A percentile compares a stretch with the other conserved stretches of the same genome.
phyloP scores from a whole-genome alignment of 2,888 invertebrate genomes.

The Hirtodrosophila duncani region DNA sequence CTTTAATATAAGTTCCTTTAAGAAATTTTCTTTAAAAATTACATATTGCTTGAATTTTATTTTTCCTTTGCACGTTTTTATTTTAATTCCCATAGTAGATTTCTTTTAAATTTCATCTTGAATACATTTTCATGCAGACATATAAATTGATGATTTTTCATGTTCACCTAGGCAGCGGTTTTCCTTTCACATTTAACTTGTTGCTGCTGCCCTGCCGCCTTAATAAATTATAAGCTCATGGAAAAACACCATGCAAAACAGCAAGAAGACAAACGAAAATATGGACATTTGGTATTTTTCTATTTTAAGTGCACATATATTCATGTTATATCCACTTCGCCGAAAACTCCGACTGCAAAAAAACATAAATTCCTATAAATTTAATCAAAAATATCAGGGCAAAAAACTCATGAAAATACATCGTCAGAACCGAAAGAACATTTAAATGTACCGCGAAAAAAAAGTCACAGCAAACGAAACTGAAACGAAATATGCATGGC shows the following conservation, averaged over 20 bases:
- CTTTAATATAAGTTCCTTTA: neutral
- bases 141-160: slow-evolving; percentile 26
- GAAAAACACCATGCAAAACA: slow-evolving; percentile 2
- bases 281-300: too few species aligned
- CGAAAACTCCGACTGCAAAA: neutral
- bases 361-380: slow-evolving; percentile 12
- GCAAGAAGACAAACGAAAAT: slow-evolving; percentile 16
- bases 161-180: slow-evolving; percentile 14
- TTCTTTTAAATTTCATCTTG: slow-evolving; percentile 1
- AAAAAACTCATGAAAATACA: slow-evolving; percentile 34
- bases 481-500: slow-evolving; percentile 15
- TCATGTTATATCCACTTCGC: slow-evolving; percentile 32
- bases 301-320: slow-evolving; percentile 22
- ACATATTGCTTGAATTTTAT: neutral
- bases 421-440: too few species aligned
- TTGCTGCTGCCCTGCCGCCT: slow-evolving; percentile 16
- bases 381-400: slow-evolving; percentile 24
- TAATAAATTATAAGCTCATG: slow-evolving; percentile 19
- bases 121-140: slow-evolving; percentile 6
- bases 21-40: neutral
- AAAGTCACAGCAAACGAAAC: neutral
- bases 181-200: slow-evolving; percentile 15
- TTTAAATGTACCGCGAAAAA: slow-evolving; percentile 1
- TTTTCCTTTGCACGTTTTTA: neutral
- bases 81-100: too few species aligned